Evolutionary conservation across 2,113 vertebrate species (phyloP).

Genomic region (Boulengeromyrus knoepffleri): DNA sequence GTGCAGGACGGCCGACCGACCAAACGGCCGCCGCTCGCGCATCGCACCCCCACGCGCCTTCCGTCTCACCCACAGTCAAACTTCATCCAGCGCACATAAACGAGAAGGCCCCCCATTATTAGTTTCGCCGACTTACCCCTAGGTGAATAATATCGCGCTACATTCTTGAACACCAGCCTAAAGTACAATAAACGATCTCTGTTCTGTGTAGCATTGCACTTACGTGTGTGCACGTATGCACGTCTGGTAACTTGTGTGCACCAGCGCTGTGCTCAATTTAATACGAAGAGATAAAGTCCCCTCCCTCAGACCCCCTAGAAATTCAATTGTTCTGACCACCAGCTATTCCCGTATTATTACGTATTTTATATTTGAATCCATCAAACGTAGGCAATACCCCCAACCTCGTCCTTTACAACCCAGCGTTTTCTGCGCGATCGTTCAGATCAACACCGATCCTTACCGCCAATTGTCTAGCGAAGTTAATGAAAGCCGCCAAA

Average conservation of each 20-base stretch:
- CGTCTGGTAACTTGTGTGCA: neutral
- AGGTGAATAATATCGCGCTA: neutral
- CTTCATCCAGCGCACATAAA: neutral
- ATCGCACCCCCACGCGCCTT: neutral
- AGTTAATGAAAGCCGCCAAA: neutral
- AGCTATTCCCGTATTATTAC: neutral
- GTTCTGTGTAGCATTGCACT: neutral
- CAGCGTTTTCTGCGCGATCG: neutral
- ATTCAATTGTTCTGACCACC: constrained; percentile 10
- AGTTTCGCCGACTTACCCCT: neutral
- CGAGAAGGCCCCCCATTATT: neutral
- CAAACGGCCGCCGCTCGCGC: neutral
- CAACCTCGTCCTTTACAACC: neutral
- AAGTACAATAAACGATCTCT: neutral
- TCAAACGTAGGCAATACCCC: neutral
- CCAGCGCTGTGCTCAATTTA: neutral
- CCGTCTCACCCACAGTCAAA: neutral
- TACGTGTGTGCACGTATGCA: neutral
- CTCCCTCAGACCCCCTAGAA: neutral
- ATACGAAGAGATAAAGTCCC: constrained; percentile 11
- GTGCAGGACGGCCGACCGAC: neutral
- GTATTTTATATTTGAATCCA: too few species aligned
- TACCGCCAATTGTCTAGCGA: constrained; percentile 3
- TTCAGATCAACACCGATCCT: neutral
- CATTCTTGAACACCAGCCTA: neutral